Percentiles rank a stretch among this genome's conserved stretches.
phyloP scores from a whole-genome alignment of 2,113 vertebrate genomes.

The Lophura nycthemera region DNA sequence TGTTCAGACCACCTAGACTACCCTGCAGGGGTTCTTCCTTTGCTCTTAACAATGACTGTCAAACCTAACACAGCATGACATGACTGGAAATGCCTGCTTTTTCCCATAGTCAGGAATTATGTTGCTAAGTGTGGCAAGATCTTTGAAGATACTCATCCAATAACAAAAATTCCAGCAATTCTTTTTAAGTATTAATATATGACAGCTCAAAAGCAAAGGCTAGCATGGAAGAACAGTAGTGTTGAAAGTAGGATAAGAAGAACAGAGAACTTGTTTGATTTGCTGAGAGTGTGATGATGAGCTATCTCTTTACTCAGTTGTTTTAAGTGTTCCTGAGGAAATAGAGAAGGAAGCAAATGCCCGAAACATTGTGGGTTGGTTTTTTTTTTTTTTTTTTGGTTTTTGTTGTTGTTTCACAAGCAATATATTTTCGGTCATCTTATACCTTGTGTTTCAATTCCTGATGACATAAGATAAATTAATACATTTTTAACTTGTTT shows the following conservation, averaged over 20 bases:
- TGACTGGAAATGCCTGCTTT: not conserved
- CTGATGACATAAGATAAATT: not conserved
- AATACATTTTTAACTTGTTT: conserved; percentile 12
- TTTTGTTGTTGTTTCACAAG: not conserved
- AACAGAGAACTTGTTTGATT: not conserved
- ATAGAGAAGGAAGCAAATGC: not conserved
- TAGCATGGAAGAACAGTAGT: not conserved
- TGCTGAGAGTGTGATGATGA: not conserved
- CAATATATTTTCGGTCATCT: not conserved
- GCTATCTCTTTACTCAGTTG: not conserved
- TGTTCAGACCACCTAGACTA: conserved; percentile 39
- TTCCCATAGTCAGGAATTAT: not conserved
- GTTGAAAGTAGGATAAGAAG: not conserved
- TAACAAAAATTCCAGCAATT: not conserved
- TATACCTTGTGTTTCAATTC: not conserved
- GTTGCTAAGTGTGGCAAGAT: not conserved
- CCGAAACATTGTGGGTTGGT: not conserved
- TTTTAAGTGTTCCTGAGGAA: not conserved
- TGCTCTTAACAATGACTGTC: conserved; percentile 16
- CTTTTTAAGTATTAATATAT: not conserved
- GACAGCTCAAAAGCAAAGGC: not conserved
- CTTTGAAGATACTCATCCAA: not conserved
- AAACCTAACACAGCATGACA: not conserved
- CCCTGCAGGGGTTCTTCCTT: conserved; percentile 32
- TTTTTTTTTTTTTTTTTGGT: no score